A percentile compares a stretch with the other conserved stretches of the same genome.
These are phyloP conservation scores for Carcharodon carcharias DNA, from an alignment of 2,797 vertebrate species.

Conservation along the genomic window DNA sequence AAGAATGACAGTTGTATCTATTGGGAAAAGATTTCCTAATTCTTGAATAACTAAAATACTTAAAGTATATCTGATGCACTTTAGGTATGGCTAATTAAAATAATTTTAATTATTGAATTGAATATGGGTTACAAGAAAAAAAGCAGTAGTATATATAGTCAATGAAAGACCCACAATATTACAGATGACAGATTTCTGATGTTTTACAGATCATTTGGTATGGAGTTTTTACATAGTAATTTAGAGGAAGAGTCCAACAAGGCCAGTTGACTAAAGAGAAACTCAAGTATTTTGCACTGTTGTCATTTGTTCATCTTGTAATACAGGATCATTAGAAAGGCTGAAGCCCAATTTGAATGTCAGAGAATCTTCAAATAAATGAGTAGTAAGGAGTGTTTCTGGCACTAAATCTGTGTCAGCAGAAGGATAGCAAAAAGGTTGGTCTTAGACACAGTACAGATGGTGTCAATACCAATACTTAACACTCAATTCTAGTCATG, in stretches of 20 bases:
- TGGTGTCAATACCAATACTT: constrained; percentile 1
- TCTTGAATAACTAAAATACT: neutral
- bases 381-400: neutral
- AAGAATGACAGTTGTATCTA: neutral
- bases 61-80: neutral
- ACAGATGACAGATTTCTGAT: neutral
- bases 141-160: neutral
- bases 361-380: constrained; percentile 19
- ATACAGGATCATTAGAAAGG: neutral
- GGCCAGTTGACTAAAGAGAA: neutral
- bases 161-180: neutral
- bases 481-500: neutral
- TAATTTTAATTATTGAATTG: neutral
- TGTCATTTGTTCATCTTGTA: neutral
- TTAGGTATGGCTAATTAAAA: neutral
- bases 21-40: neutral
- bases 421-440: neutral
- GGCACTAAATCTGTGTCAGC: constrained; percentile 4
- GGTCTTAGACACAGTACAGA: neutral
- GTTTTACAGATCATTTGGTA: neutral
- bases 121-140: neutral
- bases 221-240: neutral
- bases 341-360: constrained; percentile 6
- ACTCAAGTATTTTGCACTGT: too few relatives aligned
- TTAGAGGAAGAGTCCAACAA: neutral